A percentile compares a stretch with the other conserved stretches of the same genome.
Evolutionary conservation across 35 echinoderm and acorn worm species (phyloP).

Genomic region (Apostichopus californicus): DNA sequence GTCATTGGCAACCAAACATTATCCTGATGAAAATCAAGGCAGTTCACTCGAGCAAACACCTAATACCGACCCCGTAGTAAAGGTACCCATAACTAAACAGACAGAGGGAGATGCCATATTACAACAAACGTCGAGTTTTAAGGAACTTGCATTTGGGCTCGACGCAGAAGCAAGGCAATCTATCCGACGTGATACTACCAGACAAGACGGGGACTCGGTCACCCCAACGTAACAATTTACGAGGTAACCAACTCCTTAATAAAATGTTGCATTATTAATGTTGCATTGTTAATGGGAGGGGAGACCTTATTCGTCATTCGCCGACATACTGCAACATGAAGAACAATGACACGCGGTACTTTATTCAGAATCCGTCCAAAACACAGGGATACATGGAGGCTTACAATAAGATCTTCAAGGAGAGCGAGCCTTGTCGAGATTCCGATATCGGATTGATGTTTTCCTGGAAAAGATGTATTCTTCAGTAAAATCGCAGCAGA

Average conservation of each 20-base stretch:
- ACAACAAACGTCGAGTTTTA: slow-evolving; percentile 8
- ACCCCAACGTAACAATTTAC: background rate
- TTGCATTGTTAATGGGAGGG: background rate
- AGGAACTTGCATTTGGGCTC: background rate
- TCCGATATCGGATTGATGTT: background rate
- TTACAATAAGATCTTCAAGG: slow-evolving; percentile 37
- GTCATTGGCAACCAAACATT: too few species aligned
- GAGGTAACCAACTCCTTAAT: background rate
- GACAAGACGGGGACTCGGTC: too few species aligned
- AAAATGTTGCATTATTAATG: background rate
- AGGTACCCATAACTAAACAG: too few species aligned
- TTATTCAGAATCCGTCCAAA: slow-evolving; percentile 1
- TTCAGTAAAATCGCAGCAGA: background rate
- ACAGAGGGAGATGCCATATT: slow-evolving; percentile 14
- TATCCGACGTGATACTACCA: background rate
- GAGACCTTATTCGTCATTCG: background rate
- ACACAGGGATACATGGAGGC: slow-evolving; percentile 33
- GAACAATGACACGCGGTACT: background rate
- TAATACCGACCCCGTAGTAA: too few species aligned
- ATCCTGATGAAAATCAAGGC: too few species aligned
- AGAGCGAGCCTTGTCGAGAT: background rate
- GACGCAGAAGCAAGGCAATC: background rate
- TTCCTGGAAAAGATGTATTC: background rate
- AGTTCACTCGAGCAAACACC: too few species aligned
- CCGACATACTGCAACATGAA: background rate